phyloP scores from a whole-genome alignment of 2,888 invertebrate species.

The Machimus rusticus region DNA sequence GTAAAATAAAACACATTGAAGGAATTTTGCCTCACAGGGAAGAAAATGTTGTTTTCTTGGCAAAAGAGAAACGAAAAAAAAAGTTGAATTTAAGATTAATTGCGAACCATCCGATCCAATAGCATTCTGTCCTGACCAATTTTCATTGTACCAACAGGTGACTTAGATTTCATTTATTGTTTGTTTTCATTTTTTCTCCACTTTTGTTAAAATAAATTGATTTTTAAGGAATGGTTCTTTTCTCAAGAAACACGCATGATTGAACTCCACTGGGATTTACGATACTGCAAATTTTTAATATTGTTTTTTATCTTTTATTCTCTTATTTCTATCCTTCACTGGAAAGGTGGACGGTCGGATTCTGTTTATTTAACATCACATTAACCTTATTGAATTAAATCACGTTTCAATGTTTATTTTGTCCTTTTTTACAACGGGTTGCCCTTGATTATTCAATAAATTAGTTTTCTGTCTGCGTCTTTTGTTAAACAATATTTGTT shows the following conservation, averaged over 20 bases:
- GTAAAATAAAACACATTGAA: not conserved
- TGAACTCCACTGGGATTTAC: not conserved
- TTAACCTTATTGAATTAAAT: not conserved
- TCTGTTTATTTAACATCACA: not conserved
- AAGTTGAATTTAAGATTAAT: not conserved
- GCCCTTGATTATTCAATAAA: not conserved
- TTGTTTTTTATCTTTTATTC: not conserved
- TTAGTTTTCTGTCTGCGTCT: not conserved
- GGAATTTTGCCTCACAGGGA: not conserved
- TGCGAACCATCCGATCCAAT: not conserved
- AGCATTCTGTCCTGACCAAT: not conserved
- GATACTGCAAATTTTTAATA: not conserved
- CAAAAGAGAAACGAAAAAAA: not conserved
- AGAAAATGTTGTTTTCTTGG: not conserved
- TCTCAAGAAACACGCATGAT: not conserved
- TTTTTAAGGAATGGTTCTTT: not conserved
- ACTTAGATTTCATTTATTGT: not conserved
- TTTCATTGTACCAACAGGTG: not conserved
- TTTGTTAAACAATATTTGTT: not conserved
- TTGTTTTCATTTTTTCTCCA: not conserved
- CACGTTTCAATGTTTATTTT: not conserved
- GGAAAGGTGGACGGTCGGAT: not conserved
- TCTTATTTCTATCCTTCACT: not conserved
- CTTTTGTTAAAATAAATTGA: not conserved
- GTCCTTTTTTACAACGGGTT: not conserved